Percentiles rank a stretch among this genome's conserved stretches.
Evolutionary conservation across 1,140 invertebrate genomes (phyloP).

Genomic region (Arion vulgaris): DNA sequence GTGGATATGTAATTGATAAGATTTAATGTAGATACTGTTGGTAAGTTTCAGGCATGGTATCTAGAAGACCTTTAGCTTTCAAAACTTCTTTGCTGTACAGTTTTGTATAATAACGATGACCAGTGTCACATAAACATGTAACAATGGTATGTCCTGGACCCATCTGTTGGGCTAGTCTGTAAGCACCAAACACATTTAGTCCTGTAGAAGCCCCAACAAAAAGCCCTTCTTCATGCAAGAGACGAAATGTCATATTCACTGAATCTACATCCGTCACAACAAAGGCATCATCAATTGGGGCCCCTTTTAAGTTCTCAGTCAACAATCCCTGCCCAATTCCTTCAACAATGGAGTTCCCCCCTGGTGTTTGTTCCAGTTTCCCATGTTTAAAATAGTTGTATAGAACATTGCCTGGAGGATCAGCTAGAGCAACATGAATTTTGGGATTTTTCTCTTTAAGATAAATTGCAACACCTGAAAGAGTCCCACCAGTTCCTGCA

Average conservation of each 20-base stretch:
- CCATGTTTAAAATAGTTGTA: conserved; percentile 71
- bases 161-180: conserved; percentile 66
- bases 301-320: conserved; percentile 69
- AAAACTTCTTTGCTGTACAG: conserved; percentile 64
- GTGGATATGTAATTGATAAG: conserved; percentile 51
- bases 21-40: conserved; percentile 58
- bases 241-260: conserved; percentile 69
- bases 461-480: conserved; percentile 69
- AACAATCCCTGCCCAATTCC: conserved; percentile 72
- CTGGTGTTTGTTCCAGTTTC: conserved; percentile 70
- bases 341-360: conserved; percentile 70
- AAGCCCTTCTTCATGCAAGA: conserved; percentile 72
- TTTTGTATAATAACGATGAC: conserved; percentile 64
- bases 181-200: conserved; percentile 70
- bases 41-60: conserved; percentile 60
- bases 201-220: conserved; percentile 72
- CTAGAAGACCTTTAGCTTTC: conserved; percentile 59
- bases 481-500: conserved; percentile 72
- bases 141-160: conserved; percentile 72
- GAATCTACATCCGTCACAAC: conserved; percentile 66
- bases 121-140: conserved; percentile 72
- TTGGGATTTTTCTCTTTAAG: conserved; percentile 71
- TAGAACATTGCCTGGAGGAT: conserved; percentile 72
- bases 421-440: conserved; percentile 68
- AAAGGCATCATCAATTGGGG: conserved; percentile 70